Conservation (phyloP, 1,140 invertebrate genomes). For the Trigoniulus corallinus region DNA sequence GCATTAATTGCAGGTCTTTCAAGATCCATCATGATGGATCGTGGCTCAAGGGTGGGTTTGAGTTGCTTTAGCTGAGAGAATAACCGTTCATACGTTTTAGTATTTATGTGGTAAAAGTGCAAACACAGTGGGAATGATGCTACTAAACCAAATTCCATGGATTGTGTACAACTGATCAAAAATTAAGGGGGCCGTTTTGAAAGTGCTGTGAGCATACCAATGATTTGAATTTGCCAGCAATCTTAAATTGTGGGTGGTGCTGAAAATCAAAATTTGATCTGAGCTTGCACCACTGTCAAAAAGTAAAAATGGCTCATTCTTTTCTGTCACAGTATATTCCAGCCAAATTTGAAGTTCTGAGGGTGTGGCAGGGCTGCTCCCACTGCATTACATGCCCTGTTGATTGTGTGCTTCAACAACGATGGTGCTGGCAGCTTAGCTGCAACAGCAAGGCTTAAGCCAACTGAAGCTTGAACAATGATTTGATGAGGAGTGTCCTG, state of each 20-base stretch:
- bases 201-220: background rate
- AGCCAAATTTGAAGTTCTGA: background rate
- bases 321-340: background rate
- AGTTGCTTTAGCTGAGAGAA: background rate
- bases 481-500: background rate
- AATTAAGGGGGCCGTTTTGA: conserved; percentile 8
- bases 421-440: background rate
- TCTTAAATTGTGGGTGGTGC: background rate
- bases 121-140: conserved; percentile 6
- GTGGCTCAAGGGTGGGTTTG: background rate
- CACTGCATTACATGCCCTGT: background rate
- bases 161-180: conserved; percentile 7
- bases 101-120: conserved; percentile 9
- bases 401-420: background rate
- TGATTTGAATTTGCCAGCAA: background rate
- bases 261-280: background rate
- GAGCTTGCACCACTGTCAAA: background rate
- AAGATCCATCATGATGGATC: conserved; percentile 6
- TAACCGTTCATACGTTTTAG: conserved; percentile 4
- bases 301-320: background rate
- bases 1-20: conserved; percentile 3
- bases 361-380: background rate
- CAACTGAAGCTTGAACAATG: background rate
- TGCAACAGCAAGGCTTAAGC: background rate
- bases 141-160: background rate